These are phyloP conservation scores for Tenualosa ilisha DNA, from an alignment of 2,797 vertebrate genomes.

Conservation along the genomic window DNA sequence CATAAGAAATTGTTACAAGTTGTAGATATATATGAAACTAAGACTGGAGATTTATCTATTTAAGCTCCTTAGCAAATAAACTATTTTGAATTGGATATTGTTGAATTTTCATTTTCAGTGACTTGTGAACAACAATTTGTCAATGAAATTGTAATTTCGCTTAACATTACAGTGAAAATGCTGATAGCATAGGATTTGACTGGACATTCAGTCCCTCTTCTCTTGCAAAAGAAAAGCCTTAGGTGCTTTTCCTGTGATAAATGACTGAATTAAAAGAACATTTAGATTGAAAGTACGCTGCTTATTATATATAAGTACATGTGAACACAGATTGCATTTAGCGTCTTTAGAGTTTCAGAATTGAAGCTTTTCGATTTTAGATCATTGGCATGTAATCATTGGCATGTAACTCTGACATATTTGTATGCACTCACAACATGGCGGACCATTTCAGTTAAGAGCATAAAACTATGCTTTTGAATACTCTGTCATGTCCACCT, in stretches of 20 bases:
- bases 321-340: not conserved
- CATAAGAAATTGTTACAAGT: not conserved
- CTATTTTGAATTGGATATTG: not conserved
- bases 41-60: not conserved
- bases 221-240: not conserved
- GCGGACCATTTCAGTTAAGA: not conserved
- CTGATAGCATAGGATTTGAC: not conserved
- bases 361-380: not conserved
- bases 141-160: not conserved
- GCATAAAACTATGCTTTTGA: not conserved
- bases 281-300: not conserved
- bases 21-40: not conserved
- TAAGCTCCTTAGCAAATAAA: slow-evolving; percentile 2
- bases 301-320: not conserved
- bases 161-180: not conserved
- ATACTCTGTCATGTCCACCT: not conserved
- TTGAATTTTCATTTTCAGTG: not conserved
- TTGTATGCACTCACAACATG: not conserved
- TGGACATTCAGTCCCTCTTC: not conserved
- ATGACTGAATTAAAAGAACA: not conserved
- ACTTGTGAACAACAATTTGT: not conserved
- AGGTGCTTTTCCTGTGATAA: not conserved
- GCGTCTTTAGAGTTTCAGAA: not conserved
- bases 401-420: not conserved
- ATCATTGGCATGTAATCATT: not conserved